These are phyloP conservation scores for Anguilla anguilla DNA, from an alignment of 2,797 vertebrate genomes.

Conservation along the genomic window DNA sequence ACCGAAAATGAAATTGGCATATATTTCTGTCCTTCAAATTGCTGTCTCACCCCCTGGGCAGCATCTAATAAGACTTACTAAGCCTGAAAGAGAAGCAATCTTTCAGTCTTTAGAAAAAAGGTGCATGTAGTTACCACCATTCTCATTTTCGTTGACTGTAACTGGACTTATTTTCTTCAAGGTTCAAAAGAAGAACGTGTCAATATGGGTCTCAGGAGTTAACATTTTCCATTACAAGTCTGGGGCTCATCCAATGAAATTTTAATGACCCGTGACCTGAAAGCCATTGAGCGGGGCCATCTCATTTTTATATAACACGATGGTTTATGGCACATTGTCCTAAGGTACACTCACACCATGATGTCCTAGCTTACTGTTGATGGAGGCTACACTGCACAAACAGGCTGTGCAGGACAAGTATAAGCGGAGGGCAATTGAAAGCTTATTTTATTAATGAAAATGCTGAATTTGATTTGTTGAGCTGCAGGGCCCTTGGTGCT, in stretches of 20 bases:
- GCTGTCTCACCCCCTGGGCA: slow-evolving; percentile 71
- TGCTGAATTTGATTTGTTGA: not conserved
- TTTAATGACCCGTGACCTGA: slow-evolving; percentile 70
- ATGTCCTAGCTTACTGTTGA: not conserved
- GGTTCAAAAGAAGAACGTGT: slow-evolving; percentile 60
- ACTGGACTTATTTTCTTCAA: slow-evolving; percentile 49
- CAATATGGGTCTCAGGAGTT: slow-evolving; percentile 56
- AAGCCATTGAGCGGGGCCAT: slow-evolving; percentile 59
- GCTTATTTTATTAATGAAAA: slow-evolving; percentile 46
- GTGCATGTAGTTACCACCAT: slow-evolving; percentile 59
- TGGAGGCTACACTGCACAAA: not conserved
- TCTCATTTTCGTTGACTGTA: slow-evolving; percentile 53
- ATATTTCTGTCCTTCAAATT: slow-evolving; percentile 70
- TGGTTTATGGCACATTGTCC: slow-evolving; percentile 11
- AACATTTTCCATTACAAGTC: slow-evolving; percentile 52
- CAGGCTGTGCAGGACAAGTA: not conserved
- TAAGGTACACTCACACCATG: not conserved
- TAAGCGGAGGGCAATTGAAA: slow-evolving; percentile 28
- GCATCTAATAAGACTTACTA: slow-evolving; percentile 73
- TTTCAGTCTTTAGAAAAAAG: slow-evolving; percentile 58
- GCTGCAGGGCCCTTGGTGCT: not conserved
- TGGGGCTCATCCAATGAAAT: slow-evolving; percentile 71
- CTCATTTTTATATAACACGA: slow-evolving; percentile 15
- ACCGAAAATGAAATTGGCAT: slow-evolving; percentile 57
- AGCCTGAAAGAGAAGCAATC: slow-evolving; percentile 74